Conservation (phyloP, 2,113 vertebrate genomes). For the Varanus salvator region DNA sequence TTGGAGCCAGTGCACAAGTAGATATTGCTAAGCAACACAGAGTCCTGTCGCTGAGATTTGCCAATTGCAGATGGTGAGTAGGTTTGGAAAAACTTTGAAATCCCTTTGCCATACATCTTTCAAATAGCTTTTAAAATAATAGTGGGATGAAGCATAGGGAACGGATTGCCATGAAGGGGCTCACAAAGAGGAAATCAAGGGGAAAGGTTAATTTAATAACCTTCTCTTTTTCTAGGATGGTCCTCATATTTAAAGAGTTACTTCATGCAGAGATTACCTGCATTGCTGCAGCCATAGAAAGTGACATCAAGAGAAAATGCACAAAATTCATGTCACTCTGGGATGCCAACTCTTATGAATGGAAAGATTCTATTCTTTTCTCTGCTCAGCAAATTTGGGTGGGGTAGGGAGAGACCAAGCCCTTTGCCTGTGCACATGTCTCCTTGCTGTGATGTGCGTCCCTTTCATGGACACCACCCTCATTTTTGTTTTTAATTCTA, state of each 20-base stretch:
- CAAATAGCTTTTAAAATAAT: conserved; percentile 62
- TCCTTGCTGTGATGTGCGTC: background rate
- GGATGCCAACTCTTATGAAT: background rate
- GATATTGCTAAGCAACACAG: conserved; percentile 80
- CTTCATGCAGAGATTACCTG: conserved; percentile 28
- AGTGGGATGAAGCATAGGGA: conserved; percentile 52
- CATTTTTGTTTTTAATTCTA: background rate
- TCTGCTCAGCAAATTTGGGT: background rate
- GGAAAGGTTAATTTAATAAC: conserved; percentile 54
- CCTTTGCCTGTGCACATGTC: background rate
- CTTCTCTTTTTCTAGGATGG: conserved; percentile 29
- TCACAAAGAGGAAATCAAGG: conserved; percentile 34
- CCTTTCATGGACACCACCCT: background rate
- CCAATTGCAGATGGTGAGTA: conserved; percentile 81
- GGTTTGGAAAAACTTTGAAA: conserved; percentile 77
- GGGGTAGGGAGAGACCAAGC: background rate
- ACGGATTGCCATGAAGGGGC: background rate
- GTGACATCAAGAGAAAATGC: conserved; percentile 9
- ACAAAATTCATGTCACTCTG: background rate
- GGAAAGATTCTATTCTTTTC: background rate
- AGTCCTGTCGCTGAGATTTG: conserved; percentile 73
- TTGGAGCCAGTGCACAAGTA: conserved; percentile 65
- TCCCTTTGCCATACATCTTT: conserved; percentile 68
- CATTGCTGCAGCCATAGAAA: conserved; percentile 16
- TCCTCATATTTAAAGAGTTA: conserved; percentile 18